Conservation (phyloP, 2,113 vertebrate genomes). For the Eupsittula cactorum region DNA sequence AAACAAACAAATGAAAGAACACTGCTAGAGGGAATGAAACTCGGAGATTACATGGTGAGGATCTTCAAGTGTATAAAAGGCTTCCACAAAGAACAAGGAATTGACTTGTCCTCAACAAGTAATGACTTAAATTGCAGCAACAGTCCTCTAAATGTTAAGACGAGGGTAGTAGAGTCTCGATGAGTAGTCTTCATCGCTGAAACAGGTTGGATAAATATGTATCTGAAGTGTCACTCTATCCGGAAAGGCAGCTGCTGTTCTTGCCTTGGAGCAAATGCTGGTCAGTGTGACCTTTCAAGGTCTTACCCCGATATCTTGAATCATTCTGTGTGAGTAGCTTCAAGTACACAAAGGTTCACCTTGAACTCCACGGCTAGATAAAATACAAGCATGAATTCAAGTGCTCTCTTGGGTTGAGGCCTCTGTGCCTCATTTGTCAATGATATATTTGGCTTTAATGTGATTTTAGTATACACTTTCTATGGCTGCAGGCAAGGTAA, state of each 20-base stretch:
- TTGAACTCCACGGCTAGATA: neutral
- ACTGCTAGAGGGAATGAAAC: neutral
- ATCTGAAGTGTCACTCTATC: neutral
- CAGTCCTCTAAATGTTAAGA: neutral
- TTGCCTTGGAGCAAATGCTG: conserved; percentile 3
- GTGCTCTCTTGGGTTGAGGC: neutral
- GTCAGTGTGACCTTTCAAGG: neutral
- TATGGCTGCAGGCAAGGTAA: neutral
- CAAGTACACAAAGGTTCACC: neutral
- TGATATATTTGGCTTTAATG: neutral
- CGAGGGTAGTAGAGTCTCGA: neutral
- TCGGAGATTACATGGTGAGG: neutral
- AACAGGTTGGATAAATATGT: neutral
- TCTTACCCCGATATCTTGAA: neutral
- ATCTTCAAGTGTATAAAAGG: neutral
- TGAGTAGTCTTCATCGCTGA: neutral
- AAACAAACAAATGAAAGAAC: neutral
- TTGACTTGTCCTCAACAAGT: neutral
- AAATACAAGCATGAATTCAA: neutral
- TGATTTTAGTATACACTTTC: neutral
- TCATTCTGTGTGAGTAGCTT: neutral
- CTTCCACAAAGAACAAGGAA: neutral
- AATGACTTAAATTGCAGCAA: neutral
- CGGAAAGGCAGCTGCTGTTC: conserved; percentile 1
- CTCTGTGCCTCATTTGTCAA: neutral